Evolutionary conservation across 1,140 invertebrate genomes (phyloP).

Genomic region (Lucilia cuprina): DNA sequence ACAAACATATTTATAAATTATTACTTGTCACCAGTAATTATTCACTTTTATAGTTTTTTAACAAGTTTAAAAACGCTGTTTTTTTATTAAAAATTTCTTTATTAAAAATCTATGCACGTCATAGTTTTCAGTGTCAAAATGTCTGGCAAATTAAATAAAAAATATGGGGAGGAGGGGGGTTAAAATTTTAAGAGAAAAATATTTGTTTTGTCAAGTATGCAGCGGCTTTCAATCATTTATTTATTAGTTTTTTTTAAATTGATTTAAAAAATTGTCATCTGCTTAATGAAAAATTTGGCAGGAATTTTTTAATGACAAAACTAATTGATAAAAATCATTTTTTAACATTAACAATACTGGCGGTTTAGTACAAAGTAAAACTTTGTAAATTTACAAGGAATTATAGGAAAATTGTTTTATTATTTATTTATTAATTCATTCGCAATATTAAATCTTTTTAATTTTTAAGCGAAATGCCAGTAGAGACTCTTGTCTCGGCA

Average conservation of each 20-base stretch:
- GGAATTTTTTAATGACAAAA: no score
- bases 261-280: no score
- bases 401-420: no score
- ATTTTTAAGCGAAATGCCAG: no score
- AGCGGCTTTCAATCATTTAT: background rate
- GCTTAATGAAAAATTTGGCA: no score
- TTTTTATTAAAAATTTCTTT: background rate
- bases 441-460: no score
- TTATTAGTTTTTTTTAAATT: background rate
- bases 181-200: background rate
- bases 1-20: background rate
- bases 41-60: background rate
- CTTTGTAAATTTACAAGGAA: no score
- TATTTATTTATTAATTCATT: no score
- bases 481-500: no score
- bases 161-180: background rate
- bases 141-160: background rate
- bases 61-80: background rate
- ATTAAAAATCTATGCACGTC: constrained; percentile 4
- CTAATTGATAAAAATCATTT: no score
- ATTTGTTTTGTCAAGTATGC: background rate
- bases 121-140: background rate
- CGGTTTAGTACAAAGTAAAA: no score
- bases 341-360: no score
- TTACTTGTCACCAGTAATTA: background rate